Percentiles rank a stretch among this genome's conserved stretches.
Evolutionary conservation across 2,797 vertebrate genomes (phyloP).

Genomic region (Jordanella pulchra): DNA sequence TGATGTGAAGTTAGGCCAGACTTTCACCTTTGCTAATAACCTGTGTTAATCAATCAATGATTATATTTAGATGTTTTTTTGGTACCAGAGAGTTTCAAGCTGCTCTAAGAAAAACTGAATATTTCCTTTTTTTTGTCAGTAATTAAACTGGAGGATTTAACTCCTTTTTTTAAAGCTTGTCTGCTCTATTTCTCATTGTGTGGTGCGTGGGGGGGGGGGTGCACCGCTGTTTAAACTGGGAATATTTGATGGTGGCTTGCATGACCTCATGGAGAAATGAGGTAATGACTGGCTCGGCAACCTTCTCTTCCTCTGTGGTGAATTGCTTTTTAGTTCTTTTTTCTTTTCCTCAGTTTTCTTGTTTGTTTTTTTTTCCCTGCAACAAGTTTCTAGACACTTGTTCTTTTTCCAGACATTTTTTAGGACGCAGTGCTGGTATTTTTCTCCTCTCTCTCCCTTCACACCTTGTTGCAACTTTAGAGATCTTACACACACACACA

Average conservation of each 20-base stretch:
- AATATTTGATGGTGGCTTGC: constrained; percentile 48
- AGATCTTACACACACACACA: background rate
- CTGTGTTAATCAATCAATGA: background rate
- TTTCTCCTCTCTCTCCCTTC: constrained; percentile 17
- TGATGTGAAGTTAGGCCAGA: too few species aligned
- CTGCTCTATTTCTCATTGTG: constrained; percentile 21
- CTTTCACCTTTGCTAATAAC: background rate
- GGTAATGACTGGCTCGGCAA: constrained; percentile 46
- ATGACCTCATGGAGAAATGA: constrained; percentile 68
- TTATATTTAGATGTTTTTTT: background rate
- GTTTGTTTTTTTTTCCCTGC: constrained; percentile 14
- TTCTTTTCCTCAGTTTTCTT: background rate
- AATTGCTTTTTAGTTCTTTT: background rate
- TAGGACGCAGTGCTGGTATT: constrained; percentile 10
- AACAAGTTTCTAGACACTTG: constrained; percentile 14
- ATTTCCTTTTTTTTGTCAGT: background rate
- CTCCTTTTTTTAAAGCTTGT: constrained; percentile 21
- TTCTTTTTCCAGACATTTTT: constrained; percentile 5
- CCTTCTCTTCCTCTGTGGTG: constrained; percentile 40
- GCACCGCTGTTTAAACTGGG: constrained; percentile 31
- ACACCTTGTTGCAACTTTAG: constrained; percentile 35
- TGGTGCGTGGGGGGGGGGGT: constrained; percentile 15
- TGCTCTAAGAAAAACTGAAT: background rate
- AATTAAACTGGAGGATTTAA: constrained; percentile 17
- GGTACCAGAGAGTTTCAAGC: background rate